Evolutionary conservation across 2,888 invertebrate species (phyloP).

Genomic region (Ophion slaviceki): DNA sequence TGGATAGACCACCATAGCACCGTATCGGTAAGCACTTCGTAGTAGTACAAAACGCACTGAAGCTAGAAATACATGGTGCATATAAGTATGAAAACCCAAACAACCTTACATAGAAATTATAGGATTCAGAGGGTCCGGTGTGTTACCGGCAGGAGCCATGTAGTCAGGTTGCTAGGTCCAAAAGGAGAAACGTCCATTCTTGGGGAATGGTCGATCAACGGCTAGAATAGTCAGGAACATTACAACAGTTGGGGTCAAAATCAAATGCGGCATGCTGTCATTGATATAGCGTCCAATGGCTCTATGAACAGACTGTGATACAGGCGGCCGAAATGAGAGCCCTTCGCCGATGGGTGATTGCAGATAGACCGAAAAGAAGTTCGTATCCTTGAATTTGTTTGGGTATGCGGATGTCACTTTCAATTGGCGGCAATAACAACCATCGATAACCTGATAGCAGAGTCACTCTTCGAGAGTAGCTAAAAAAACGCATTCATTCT

Average conservation of each 20-base stretch:
- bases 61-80: background rate
- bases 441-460: background rate
- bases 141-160: background rate
- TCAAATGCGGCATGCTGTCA: too few relatives aligned
- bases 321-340: background rate
- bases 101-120: background rate
- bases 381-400: background rate
- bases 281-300: background rate
- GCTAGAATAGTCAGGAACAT: background rate
- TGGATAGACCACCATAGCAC: slow-evolving; percentile 36
- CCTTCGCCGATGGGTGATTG: background rate
- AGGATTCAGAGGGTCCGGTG: background rate
- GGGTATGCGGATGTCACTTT: too few relatives aligned
- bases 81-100: background rate
- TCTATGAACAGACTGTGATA: background rate
- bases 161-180: background rate
- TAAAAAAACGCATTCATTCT: background rate
- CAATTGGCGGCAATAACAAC: background rate
- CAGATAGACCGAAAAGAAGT: background rate
- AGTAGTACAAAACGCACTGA: background rate
- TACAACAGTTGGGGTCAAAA: background rate
- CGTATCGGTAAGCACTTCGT: slow-evolving; percentile 27
- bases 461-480: slow-evolving; percentile 13
- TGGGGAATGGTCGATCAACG: background rate
- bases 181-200: background rate